Percentiles rank a stretch among this genome's conserved stretches.
These are phyloP conservation scores for Tortrix viridana DNA, from an alignment of 2,888 invertebrate genomes.

Conservation along the genomic window DNA sequence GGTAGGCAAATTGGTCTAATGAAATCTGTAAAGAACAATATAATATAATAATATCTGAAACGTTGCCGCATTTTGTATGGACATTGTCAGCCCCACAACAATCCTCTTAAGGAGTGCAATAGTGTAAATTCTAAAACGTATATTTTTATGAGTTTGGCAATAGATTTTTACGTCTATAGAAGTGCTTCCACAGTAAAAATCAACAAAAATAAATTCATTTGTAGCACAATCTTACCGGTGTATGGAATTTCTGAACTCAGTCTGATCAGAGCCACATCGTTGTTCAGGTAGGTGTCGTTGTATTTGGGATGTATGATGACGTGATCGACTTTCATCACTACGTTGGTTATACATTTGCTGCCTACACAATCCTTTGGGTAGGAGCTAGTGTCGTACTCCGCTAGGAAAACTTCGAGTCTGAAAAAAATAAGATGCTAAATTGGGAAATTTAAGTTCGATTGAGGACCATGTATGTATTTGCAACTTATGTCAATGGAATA, in stretches of 20 bases:
- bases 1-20: slow-evolving; percentile 27
- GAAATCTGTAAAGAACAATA: slow-evolving; percentile 5
- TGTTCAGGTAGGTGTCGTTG: slow-evolving; percentile 3
- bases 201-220: background rate
- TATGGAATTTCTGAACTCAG: slow-evolving; percentile 11
- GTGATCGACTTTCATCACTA: slow-evolving; percentile 5
- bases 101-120: too few species aligned
- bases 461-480: too few species aligned
- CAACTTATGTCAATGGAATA: too few species aligned
- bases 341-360: slow-evolving; percentile 11
- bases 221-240: slow-evolving; percentile 6
- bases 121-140: too few species aligned
- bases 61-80: too few species aligned
- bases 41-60: too few species aligned
- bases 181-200: too few species aligned
- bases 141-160: too few species aligned
- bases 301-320: slow-evolving; percentile 23
- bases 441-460: too few species aligned
- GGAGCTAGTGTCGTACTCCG: slow-evolving; percentile 19
- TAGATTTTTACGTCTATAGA: too few species aligned
- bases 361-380: slow-evolving; percentile 16
- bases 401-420: slow-evolving; percentile 23
- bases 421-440: background rate
- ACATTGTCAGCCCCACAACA: too few species aligned
- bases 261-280: slow-evolving; percentile 26